Evolutionary conservation across 2,113 vertebrate species (phyloP), one percentile per base, ranked within the genome.

Genomic region (Cyanocitta stelleri): DNA sequence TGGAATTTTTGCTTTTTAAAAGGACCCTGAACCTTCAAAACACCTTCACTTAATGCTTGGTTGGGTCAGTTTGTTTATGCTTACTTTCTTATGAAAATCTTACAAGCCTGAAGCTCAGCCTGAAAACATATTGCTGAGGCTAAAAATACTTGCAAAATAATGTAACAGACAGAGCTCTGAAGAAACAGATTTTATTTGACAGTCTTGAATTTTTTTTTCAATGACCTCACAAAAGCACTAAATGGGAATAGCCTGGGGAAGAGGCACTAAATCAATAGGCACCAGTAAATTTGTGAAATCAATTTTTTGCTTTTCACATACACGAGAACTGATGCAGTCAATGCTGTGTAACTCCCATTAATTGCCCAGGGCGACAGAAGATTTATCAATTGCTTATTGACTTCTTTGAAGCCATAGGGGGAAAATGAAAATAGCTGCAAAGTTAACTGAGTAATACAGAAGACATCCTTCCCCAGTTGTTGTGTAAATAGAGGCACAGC

Each of bases 331-430:
- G 97, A 98, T 97, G 96, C 95, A 95, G 95, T 96, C 22, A 74
- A 39, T 95, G 94, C 95, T 96, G 92, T 97, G 94, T 95, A 97
- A 95, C 93, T 98, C 93, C 92, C 94, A 97, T 98, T 98, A 98
- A 98, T 98, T 98, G 96, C 93, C 63, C 80, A 87, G n/a, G 89
- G 94, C 89, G 95, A 98, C 97, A 97, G 95, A 97, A 96, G 97
- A 97, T 97, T 97, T 98, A 98, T 98, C 97, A 98, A 97, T 98
- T 97, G 95, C 94, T 97, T 97, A 98, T 97, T 98, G 97, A 98
- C 92, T 96, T 93, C 80, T 96, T 97, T 55, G 89, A 95, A 97
- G 81, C 54, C 72, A 74, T 75, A 64, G 77, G 29, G 63, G 24
- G 44, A 48, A 87, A 78, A 95, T 95, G 68, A 81, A 80, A 92